Base-by-base conservation (phyloP, 1,140 invertebrate species). In the Tachypleus tridentatus region DNA sequence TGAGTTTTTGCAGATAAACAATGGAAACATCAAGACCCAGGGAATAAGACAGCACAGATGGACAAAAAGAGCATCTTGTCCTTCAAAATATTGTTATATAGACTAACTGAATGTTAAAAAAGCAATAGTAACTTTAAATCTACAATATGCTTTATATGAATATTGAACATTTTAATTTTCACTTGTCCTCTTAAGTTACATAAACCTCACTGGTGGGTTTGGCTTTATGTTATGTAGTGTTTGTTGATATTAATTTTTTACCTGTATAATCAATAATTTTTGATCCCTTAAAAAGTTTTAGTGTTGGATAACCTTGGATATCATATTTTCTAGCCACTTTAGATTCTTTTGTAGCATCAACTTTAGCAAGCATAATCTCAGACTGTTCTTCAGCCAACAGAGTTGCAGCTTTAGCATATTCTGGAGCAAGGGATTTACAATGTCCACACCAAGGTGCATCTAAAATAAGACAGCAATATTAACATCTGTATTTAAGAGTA, bases 371-470 rank as follows among this genome's bases (percentile, higher is more conserved):
- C 76, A 92, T 93, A 68, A 98, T 88, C 11, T 82, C 75, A 7
- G 91, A 92, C 56, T 84, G 83, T 70, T 85, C 81, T 51, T 89
- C 86, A 51, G 82, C 80, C 64, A 99, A 80, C 69, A 83, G 82
- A 69, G 86, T 83, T n/a, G 95, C 94, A 66, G 96, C 96, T 77
- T 95, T 94, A 49, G 84, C 91, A 78, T 93, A 99, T 79, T 98
- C 93, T 47, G 96, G 97, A 54, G 91, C 93, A 57, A 99, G 80
- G 59, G 90, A 87, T 79, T 98, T 98, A 81, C 96, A 99, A 76
- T 98, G 96, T 70, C 94, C 94, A 77, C 96, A 98, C 96, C 96
- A 99, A 76, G 96, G 95, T 63, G 95, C 96, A 86, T 98, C 93
- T 97, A 29, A 29, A 29, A 29, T 29, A 29, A 29, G 29, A 29